Percentiles rank a stretch among this genome's conserved stretches.
Conservation (phyloP, 2,113 vertebrate species). For the Caloenas nicobarica region DNA sequence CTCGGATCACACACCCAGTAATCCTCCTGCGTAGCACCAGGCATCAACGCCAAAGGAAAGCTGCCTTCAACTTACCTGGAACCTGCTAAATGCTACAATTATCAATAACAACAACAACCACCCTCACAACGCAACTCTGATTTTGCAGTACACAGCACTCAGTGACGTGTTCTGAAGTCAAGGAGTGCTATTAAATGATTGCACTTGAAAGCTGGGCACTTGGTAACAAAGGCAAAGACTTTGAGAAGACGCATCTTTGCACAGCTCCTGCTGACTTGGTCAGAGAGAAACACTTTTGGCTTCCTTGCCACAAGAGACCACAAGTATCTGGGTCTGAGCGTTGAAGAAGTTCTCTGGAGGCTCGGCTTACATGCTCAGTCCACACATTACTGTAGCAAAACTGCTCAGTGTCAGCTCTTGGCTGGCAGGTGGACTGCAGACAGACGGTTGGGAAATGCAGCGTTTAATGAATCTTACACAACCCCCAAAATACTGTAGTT, state of each 20-base stretch:
- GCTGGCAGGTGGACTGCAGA: neutral
- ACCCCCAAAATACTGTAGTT: accelerated
- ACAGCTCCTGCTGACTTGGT: neutral
- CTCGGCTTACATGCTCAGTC: neutral
- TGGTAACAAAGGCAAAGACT: neutral
- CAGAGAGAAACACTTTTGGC: neutral
- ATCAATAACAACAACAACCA: no score
- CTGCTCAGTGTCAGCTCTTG: neutral
- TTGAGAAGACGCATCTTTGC: neutral
- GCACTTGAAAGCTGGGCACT: neutral
- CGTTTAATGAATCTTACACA: neutral
- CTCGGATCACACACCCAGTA: neutral
- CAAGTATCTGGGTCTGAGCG: neutral
- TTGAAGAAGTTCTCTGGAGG: neutral
- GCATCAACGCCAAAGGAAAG: neutral
- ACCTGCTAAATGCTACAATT: neutral
- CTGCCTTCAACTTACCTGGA: neutral
- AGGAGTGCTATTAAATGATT: neutral
- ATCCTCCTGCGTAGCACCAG: neutral
- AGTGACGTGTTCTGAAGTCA: neutral
- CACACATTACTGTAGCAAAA: neutral
- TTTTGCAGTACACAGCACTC: accelerated
- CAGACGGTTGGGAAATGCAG: neutral
- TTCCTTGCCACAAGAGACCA: neutral
- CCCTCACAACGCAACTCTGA: neutral